Percentiles rank a stretch among this genome's conserved stretches.
Evolutionary conservation across 2,113 vertebrate genomes (phyloP).

Genomic region (Ammodytes marinus): DNA sequence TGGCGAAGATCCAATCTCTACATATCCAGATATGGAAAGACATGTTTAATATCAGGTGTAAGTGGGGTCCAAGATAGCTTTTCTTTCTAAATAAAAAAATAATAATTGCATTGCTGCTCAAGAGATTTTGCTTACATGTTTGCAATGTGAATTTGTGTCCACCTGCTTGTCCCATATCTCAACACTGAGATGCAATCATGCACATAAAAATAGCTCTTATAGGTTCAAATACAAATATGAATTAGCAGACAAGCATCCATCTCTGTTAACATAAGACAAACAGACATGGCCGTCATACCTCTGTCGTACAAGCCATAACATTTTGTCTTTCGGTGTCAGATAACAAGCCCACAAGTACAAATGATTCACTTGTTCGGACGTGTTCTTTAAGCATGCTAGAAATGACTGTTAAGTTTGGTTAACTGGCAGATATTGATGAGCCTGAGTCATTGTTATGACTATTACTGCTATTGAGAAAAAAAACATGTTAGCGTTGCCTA

Average conservation of each 20-base stretch:
- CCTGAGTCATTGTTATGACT: not conserved
- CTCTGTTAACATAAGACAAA: not conserved
- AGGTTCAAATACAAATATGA: not conserved
- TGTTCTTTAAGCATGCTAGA: not conserved
- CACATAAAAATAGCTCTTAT: not conserved
- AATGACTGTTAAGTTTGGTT: not conserved
- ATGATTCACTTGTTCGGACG: not conserved
- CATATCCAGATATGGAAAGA: not conserved
- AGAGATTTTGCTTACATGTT: not conserved
- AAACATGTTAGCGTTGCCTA: not conserved
- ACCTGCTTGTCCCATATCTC: not conserved
- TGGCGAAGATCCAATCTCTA: not conserved
- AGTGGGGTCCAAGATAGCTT: not conserved
- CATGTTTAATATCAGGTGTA: not conserved
- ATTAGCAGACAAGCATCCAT: not conserved
- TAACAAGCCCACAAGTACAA: not conserved
- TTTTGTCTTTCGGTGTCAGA: not conserved
- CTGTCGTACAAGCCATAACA: not conserved
- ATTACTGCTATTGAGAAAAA: not conserved
- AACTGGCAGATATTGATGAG: not conserved
- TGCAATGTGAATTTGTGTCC: not conserved
- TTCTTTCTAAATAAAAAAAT: too few species aligned
- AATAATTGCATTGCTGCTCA: too few species aligned
- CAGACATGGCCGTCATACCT: not conserved
- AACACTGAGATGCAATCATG: not conserved